A percentile compares a stretch with the other conserved stretches of the same genome.
Evolutionary conservation across 2,888 invertebrate species (phyloP).

Genomic region (Lasioglossum malachurum): DNA sequence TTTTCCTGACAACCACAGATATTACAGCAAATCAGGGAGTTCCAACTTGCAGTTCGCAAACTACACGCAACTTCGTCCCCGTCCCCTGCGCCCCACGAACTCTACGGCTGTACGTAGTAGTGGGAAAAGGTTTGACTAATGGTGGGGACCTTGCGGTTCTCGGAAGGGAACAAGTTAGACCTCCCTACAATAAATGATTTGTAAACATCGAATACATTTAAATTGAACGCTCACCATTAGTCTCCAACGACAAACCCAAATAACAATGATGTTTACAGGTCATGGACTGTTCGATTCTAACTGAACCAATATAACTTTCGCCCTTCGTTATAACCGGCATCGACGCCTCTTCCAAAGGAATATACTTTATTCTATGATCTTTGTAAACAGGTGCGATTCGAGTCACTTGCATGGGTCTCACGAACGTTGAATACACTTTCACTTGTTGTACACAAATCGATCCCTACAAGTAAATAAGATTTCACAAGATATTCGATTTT

Average conservation of each 20-base stretch:
- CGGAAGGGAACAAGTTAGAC: too few species aligned
- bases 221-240: conserved; percentile 86
- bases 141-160: too few species aligned
- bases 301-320: conserved; percentile 86
- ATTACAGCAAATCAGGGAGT: too few species aligned
- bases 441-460: conserved; percentile 92
- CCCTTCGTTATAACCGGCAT: conserved; percentile 82
- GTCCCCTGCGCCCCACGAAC: too few species aligned
- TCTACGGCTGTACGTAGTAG: too few species aligned
- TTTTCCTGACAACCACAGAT: too few species aligned
- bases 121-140: too few species aligned
- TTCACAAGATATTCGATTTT: background rate
- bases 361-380: conserved; percentile 81
- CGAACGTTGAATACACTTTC: conserved; percentile 92
- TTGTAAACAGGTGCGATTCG: conserved; percentile 87
- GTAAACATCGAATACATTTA: background rate
- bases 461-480: conserved; percentile 86
- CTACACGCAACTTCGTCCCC: too few species aligned
- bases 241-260: conserved; percentile 89
- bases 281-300: conserved; percentile 90
- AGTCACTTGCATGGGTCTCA: conserved; percentile 91
- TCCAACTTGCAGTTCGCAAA: too few species aligned
- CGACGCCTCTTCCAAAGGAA: conserved; percentile 80
- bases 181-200: background rate
- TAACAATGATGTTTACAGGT: conserved; percentile 92